phyloP scores from a whole-genome alignment of 2,888 invertebrate species.

The Microctonus brassicae region DNA sequence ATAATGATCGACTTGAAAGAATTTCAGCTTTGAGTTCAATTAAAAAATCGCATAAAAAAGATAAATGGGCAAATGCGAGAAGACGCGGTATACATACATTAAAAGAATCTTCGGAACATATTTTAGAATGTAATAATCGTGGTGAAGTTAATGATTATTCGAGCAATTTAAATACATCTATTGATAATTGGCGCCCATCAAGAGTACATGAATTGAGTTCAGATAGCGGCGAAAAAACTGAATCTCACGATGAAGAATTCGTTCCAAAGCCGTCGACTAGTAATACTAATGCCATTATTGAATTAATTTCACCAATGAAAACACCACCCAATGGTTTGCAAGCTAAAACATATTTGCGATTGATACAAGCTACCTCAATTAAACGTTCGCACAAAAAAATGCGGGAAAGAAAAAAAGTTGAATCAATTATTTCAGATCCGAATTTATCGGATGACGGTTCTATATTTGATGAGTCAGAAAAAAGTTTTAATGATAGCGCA shows the following conservation, averaged over 20 bases:
- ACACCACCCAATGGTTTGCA: conserved; percentile 60
- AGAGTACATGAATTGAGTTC: conserved; percentile 21
- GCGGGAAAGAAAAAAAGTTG: conserved; percentile 47
- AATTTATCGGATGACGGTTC: conserved; percentile 61
- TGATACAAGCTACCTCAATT: conserved; percentile 58
- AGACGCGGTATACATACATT: not conserved
- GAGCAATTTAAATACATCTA: conserved; percentile 31
- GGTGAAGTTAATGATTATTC: conserved; percentile 19
- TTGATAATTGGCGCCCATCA: conserved; percentile 32
- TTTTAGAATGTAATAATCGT: not conserved
- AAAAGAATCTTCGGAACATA: not conserved
- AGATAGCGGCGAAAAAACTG: conserved; percentile 15
- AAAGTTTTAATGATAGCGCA: conserved; percentile 32
- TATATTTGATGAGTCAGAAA: conserved; percentile 57
- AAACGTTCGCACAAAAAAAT: conserved; percentile 60
- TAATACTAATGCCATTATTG: conserved; percentile 27
- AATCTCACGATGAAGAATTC: conserved; percentile 24
- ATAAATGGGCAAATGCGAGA: conserved; percentile 51
- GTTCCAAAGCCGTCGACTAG: conserved; percentile 48
- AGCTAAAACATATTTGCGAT: conserved; percentile 50
- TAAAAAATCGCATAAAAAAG: conserved; percentile 63
- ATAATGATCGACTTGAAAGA: conserved; percentile 52
- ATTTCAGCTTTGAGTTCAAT: conserved; percentile 57
- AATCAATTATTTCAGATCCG: conserved; percentile 37
- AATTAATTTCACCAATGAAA: conserved; percentile 21